These are phyloP conservation scores for Cyanoliseus patagonus DNA, from an alignment of 2,113 vertebrate species.

Conservation along the genomic window DNA sequence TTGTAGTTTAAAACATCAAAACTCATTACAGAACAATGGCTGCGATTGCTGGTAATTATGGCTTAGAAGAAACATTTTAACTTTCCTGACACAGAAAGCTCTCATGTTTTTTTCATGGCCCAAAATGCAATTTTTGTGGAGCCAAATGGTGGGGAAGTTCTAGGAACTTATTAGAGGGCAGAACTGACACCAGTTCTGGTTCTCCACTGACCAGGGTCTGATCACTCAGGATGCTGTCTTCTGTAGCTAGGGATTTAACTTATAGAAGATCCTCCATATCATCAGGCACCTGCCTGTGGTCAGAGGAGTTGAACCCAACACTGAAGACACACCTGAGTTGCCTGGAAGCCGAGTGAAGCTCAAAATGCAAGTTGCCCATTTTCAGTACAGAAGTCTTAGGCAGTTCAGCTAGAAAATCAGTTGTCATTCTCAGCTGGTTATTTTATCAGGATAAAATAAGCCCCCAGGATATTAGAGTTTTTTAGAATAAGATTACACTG, in stretches of 20 bases:
- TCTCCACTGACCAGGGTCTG: background rate
- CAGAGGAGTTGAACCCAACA: background rate
- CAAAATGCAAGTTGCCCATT: background rate
- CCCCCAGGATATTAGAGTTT: background rate
- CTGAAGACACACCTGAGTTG: background rate
- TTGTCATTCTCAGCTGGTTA: background rate
- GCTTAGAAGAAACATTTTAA: constrained; percentile 30
- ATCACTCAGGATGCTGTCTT: background rate
- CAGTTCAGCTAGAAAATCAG: background rate
- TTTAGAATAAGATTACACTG: background rate
- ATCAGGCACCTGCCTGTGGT: background rate
- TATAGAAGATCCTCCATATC: background rate
- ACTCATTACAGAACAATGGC: constrained; percentile 26
- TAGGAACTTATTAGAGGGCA: background rate
- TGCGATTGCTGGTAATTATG: constrained; percentile 10
- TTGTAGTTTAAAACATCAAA: constrained; percentile 43
- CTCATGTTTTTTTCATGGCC: background rate
- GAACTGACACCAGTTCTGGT: accelerated
- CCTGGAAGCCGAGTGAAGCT: background rate
- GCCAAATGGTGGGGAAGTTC: background rate
- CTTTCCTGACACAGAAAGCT: background rate
- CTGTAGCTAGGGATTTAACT: background rate
- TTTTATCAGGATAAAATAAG: background rate
- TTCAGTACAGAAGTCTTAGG: background rate
- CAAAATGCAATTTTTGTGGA: background rate